phyloP scores from a whole-genome alignment of 2,797 vertebrate species.

The Remorina albescens region DNA sequence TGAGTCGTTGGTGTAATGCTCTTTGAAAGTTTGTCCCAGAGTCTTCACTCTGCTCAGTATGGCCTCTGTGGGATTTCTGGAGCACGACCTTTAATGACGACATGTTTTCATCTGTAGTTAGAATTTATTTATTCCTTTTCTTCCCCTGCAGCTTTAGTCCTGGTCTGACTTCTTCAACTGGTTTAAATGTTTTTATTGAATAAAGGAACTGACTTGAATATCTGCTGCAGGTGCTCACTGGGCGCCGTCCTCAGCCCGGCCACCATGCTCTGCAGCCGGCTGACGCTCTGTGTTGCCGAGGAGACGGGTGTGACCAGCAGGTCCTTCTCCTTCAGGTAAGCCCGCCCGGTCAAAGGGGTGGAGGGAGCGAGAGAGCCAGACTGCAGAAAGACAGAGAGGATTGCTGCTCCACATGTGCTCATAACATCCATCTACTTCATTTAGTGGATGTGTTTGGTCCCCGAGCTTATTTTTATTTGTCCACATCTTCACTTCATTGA shows the following conservation, averaged over 20 bases:
- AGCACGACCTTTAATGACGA: constrained; percentile 87
- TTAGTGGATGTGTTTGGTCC: no score
- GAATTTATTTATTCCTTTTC: no score
- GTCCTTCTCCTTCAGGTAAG: constrained; percentile 95
- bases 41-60: constrained; percentile 87
- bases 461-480: no score
- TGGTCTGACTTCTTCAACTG: no score
- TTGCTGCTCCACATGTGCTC: no score
- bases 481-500: no score
- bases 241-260: constrained; percentile 89
- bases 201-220: constrained; percentile 89
- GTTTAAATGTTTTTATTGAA: no score
- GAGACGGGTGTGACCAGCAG: constrained; percentile 92
- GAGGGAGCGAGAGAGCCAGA: constrained; percentile 92
- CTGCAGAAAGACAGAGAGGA: constrained; percentile 69
- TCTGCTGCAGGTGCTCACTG: constrained; percentile 87
- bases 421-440: no score
- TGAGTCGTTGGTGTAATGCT: constrained; percentile 90
- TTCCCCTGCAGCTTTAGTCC: no score
- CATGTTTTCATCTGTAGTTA: neutral
- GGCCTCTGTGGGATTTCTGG: constrained; percentile 88
- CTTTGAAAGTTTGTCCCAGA: constrained; percentile 91
- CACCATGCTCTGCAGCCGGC: constrained; percentile 93
- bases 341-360: constrained; percentile 94
- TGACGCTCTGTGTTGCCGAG: constrained; percentile 95